Base-by-base conservation (phyloP, 2,113 vertebrate species). In the Antigone vipio region DNA sequence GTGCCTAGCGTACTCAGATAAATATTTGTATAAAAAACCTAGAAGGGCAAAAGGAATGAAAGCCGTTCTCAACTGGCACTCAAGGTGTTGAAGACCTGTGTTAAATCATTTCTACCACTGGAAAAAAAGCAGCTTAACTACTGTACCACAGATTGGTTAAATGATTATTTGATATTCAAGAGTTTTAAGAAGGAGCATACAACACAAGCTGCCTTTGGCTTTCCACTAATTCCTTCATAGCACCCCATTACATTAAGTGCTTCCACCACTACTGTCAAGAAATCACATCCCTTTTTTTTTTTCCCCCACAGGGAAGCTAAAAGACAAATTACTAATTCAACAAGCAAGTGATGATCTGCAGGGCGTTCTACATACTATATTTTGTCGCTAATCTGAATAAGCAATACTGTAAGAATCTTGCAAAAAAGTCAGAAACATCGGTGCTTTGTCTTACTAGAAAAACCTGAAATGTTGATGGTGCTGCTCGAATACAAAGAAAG, bases 351-450 rank as follows among this genome's bases (percentile, higher is more conserved):
- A 52, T 11, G 15, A 35, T 27, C 9, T 59, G 19, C 24, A 60
- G 3, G 1, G 40, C 27, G 53, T 62, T 85, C 34, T 50, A 38
- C 27, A 34, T 3, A 60, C 2, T 0, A 0, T 20, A 24, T 64
- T 77, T 45, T 67, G 12, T 32, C 77, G 16, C 40, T 45, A 53
- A 69, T 30, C 38, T 58, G 21, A 91, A 49, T 34, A 82, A 58
- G 6, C 11, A 91, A 32, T 16, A 38, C 14, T 16, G 1, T 56
- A 49, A 75, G 34, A 82, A 73, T 35, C 21, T 55, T 29, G 26
- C 52, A 53, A 53, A 27, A 27, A 29, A 50, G 15, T 27, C 52
- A 53, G 52, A 53, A 53, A 44, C 44, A 44, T 44, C 15, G 15
- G 47, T 47, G 47, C 47, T 47, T 47, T 47, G 47, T 47, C 47